Evolutionary conservation across 2,888 invertebrate genomes (phyloP), one percentile per base, ranked within the genome.

Genomic region (Clivina fossor): DNA sequence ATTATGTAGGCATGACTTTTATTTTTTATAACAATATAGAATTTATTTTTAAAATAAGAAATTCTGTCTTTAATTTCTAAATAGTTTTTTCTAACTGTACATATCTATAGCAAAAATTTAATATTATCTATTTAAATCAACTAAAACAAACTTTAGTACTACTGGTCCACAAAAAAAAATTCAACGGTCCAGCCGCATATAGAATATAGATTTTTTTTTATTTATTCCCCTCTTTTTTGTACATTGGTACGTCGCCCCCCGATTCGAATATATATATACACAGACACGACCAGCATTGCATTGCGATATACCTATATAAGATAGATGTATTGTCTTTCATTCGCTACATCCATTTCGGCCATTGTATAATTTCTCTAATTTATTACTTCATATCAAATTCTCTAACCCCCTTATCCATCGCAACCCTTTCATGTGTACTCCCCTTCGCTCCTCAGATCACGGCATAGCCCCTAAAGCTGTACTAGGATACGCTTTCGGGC

Each of bases 301-400:
- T 44, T 44, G 20, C 40, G 28, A 40, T 49, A 49, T 38, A 49
- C 58, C 48, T 53, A 56, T 56, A 53, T 64, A 64, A 64, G 64
- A 64, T 64, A 64, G 62, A 64, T 64, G 64, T 62, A 65, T 65
- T 65, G 65, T 65, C 65, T 65, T 65, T 65, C 64, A 60, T 35
- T 51, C 19, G 37, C 44, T 59, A 62, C 62, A 62, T 65, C 64
- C 64, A 63, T 63, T 63, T 62, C 60, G 61, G 58, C 63, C 63
- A 64, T 64, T 64, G 64, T 64, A 64, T 64, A 65, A 65, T 65
- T 65, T 65, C 65, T 64, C 67, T 65, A 68, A 64, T 66, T 66
- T 66, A 67, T 66, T 66, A 67, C 66, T 66, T 64, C 62, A 63
- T 67, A 64, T 66, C 64, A 62, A 63, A 64, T 65, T 64, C 61